phyloP scores from a whole-genome alignment of 2,113 vertebrate species.

The Bubalus kerabau region DNA sequence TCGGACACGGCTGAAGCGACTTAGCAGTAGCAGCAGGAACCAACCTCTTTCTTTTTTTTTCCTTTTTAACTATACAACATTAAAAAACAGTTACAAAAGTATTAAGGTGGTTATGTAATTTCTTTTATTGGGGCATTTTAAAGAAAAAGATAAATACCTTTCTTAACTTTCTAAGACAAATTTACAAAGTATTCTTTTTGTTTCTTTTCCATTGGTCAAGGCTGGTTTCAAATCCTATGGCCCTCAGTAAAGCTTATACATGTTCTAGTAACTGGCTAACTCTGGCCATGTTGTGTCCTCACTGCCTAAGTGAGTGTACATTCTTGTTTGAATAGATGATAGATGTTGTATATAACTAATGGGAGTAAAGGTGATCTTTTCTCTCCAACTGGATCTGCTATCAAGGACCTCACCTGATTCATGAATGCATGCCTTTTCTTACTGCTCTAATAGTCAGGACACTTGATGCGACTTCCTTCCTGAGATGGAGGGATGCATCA shows the following conservation, averaged over 20 bases:
- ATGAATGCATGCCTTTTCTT: background rate
- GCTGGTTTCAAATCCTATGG: background rate
- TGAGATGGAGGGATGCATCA: background rate
- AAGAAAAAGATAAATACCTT: background rate
- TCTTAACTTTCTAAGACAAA: background rate
- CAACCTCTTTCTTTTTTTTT: background rate
- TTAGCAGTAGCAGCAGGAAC: background rate
- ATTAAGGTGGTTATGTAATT: background rate
- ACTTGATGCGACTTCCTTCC: background rate
- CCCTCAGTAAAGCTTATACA: background rate
- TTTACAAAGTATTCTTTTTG: background rate
- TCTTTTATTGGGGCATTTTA: background rate
- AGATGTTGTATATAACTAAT: background rate
- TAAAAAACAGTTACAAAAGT: slow-evolving; percentile 5
- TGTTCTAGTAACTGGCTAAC: background rate
- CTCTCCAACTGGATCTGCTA: background rate
- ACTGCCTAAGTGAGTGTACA: background rate
- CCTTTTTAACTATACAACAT: background rate
- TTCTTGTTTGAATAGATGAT: background rate
- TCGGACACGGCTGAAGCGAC: too few species aligned
- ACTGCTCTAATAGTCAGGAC: background rate
- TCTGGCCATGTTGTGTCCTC: background rate
- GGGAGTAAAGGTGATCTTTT: background rate
- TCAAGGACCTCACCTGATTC: background rate
- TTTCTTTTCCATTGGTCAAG: background rate